These are phyloP conservation scores for Apostichopus leukothele DNA, from an alignment of 53 echinoderm and acorn worm species.

Conservation along the genomic window DNA sequence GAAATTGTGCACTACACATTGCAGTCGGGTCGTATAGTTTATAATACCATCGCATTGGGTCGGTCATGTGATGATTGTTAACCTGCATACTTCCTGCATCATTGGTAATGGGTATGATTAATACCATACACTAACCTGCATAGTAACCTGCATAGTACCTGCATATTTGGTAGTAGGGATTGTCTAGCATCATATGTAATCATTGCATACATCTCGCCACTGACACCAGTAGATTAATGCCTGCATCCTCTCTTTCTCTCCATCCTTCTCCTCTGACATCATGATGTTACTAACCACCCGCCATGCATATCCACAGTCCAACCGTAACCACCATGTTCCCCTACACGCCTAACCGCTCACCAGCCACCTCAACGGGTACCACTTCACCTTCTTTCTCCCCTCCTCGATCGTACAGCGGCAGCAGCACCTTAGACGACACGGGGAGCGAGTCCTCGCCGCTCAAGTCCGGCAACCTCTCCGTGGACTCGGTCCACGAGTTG, in stretches of 20 bases:
- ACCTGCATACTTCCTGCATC: too few species aligned
- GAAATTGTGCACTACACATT: too few species aligned
- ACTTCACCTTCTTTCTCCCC: conserved; percentile 94
- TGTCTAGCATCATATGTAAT: conserved; percentile 27
- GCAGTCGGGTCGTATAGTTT: too few species aligned
- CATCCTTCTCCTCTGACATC: conserved; percentile 12
- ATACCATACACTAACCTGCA: neutral
- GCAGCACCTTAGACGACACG: conserved; percentile 91
- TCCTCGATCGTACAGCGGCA: conserved; percentile 92
- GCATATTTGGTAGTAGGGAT: conserved; percentile 24
- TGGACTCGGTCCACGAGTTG: conserved; percentile 59
- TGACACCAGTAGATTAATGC: neutral
- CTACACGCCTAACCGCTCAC: conserved; percentile 84
- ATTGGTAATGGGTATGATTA: too few species aligned
- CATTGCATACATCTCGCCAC: neutral
- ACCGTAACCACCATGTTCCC: conserved; percentile 84
- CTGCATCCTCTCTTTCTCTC: conserved; percentile 17
- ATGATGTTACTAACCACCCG: conserved; percentile 6
- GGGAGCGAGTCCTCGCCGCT: conserved; percentile 81
- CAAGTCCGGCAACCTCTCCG: conserved; percentile 55
- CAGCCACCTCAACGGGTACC: conserved; percentile 83
- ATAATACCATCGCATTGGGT: too few species aligned
- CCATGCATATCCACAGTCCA: conserved; percentile 56
- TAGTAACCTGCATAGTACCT: conserved; percentile 11
- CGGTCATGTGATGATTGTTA: too few species aligned